These are phyloP conservation scores for Eledone cirrhosa DNA, from an alignment of 2,888 invertebrate genomes.

Conservation along the genomic window DNA sequence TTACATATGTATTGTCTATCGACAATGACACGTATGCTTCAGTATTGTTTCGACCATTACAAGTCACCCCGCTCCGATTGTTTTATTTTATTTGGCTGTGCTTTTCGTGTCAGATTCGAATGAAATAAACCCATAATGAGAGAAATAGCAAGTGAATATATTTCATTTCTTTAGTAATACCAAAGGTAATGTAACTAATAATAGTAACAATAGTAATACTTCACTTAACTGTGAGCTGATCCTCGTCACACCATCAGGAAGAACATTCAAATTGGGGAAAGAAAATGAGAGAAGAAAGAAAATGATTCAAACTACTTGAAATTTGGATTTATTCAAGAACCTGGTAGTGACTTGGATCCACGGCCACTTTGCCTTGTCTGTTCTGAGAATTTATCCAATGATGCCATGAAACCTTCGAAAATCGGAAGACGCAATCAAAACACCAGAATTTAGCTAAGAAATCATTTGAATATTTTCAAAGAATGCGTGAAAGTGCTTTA, in stretches of 20 bases:
- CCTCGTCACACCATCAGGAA: not conserved
- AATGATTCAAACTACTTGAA: not conserved
- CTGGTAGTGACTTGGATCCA: not conserved
- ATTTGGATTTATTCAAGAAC: slow-evolving; percentile 6
- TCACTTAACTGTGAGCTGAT: too few species aligned
- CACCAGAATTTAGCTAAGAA: not conserved
- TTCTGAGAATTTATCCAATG: not conserved
- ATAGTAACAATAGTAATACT: too few species aligned
- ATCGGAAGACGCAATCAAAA: not conserved
- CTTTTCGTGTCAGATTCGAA: too few species aligned
- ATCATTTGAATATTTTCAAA: not conserved
- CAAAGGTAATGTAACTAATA: too few species aligned
- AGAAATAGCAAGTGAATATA: too few species aligned
- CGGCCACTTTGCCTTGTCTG: not conserved
- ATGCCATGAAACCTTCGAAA: not conserved
- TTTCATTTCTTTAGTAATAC: too few species aligned
- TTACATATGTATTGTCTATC: too few species aligned
- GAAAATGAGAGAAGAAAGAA: not conserved
- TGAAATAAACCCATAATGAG: too few species aligned
- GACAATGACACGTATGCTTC: too few species aligned
- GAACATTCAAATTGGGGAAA: not conserved
- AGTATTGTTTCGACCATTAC: too few species aligned
- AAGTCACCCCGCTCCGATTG: too few species aligned
- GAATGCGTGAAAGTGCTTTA: not conserved
- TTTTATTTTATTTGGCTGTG: too few species aligned